phyloP scores from a whole-genome alignment of 2,113 vertebrate species.

The Gallinago undulata region DNA sequence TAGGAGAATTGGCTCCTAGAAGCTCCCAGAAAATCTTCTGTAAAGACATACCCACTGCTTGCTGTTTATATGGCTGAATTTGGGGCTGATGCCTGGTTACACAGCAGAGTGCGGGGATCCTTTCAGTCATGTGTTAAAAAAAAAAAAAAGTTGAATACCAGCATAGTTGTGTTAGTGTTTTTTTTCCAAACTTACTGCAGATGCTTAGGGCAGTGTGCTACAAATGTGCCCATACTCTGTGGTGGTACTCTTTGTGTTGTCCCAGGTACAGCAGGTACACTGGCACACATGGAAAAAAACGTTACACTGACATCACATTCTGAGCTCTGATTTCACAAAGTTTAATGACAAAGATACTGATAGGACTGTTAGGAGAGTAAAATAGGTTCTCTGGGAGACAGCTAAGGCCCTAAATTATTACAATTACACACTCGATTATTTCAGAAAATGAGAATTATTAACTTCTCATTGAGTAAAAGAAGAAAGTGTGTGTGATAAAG shows the following conservation, averaged over 20 bases:
- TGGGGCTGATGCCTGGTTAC: neutral
- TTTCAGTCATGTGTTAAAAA: neutral
- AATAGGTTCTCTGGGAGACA: neutral
- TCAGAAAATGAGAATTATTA: neutral
- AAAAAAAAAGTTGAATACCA: neutral
- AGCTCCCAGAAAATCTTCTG: neutral
- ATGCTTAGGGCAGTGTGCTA: neutral
- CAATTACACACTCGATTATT: neutral
- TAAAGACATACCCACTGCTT: fast-evolving
- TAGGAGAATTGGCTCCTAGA: neutral
- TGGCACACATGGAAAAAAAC: neutral
- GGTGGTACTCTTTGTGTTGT: neutral
- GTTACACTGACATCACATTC: fast-evolving
- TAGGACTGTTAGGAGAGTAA: neutral
- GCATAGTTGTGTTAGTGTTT: no score
- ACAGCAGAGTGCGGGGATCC: neutral
- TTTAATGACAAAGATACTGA: neutral
- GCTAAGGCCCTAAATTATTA: neutral
- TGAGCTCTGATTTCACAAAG: neutral
- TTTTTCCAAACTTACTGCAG: neutral
- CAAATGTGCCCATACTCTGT: neutral
- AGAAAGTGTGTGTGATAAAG: neutral
- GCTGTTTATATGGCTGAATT: neutral
- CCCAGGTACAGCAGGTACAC: fast-evolving
- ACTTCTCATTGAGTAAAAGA: neutral